Evolutionary conservation across 1,140 invertebrate species (phyloP).

Genomic region (Lasioglossum albipes): DNA sequence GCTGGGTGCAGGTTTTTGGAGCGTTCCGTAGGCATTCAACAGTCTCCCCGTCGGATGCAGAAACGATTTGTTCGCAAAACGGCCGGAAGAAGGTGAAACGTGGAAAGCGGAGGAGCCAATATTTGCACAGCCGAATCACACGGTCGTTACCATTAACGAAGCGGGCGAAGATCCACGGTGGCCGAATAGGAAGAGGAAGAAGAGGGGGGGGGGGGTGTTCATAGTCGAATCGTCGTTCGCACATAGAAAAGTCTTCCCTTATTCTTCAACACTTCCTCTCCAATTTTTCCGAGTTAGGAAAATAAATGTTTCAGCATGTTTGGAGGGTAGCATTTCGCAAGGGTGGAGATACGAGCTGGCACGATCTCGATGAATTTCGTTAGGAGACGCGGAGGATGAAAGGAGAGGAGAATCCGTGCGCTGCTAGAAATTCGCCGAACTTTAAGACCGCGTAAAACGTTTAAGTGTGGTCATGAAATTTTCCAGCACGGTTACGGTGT

Average conservation of each 20-base stretch:
- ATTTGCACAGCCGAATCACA: constrained; percentile 51
- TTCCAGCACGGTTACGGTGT: constrained; percentile 35
- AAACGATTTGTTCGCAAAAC: constrained; percentile 10
- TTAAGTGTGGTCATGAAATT: constrained; percentile 42
- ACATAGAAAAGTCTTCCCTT: neutral
- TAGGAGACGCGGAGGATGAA: neutral
- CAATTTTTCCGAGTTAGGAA: neutral
- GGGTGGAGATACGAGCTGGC: neutral
- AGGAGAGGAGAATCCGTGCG: constrained; percentile 19
- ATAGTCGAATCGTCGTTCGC: neutral
- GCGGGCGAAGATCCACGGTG: neutral
- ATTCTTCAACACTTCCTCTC: too few relatives aligned
- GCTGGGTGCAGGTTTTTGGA: neutral
- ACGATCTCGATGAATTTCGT: neutral
- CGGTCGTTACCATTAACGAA: constrained; percentile 34
- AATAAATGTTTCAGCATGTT: too few relatives aligned
- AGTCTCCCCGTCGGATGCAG: neutral
- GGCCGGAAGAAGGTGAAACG: constrained; percentile 3
- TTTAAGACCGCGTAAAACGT: constrained; percentile 41
- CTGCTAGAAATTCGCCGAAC: neutral
- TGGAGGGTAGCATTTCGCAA: neutral
- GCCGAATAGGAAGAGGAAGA: neutral
- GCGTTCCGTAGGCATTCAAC: constrained; percentile 2
- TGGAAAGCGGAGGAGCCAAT: constrained; percentile 36
- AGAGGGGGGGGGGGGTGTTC: neutral